Conservation (phyloP, 2,113 vertebrate species). For the Azemiops feae region DNA sequence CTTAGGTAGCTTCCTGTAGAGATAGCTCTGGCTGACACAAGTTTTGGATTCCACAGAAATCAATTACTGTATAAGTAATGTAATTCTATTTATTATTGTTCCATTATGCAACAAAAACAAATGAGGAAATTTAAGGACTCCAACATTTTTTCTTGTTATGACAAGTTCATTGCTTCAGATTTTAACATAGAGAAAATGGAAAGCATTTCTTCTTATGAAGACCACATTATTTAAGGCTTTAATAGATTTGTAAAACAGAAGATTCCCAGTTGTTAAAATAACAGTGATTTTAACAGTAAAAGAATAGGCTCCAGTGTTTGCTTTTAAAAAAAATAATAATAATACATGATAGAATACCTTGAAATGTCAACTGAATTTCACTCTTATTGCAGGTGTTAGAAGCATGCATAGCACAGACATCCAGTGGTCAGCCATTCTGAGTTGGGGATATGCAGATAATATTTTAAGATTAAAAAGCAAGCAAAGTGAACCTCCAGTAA, state of each 20-base stretch:
- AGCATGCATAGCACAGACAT: conserved; percentile 99
- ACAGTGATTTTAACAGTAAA: background rate
- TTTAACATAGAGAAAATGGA: background rate
- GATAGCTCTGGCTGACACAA: background rate
- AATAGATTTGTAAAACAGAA: background rate
- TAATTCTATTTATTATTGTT: background rate
- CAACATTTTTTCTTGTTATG: background rate
- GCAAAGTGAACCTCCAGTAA: conserved; percentile 94
- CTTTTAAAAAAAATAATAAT: background rate
- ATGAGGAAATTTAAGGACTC: background rate
- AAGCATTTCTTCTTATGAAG: background rate
- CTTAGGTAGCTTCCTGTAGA: background rate
- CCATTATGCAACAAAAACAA: background rate
- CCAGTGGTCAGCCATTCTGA: conserved; percentile 98
- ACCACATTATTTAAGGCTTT: background rate
- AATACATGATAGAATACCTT: background rate
- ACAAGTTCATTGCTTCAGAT: background rate
- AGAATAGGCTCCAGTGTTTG: background rate
- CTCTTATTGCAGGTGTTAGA: conserved; percentile 80
- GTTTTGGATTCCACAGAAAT: background rate
- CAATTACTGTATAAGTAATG: background rate
- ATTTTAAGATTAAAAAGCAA: conserved; percentile 95
- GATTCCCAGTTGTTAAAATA: background rate
- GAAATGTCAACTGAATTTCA: background rate
- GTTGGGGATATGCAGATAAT: conserved; percentile 96